Evolutionary conservation across 2,113 vertebrate genomes (phyloP).

Genomic region (Prunella himalayana): DNA sequence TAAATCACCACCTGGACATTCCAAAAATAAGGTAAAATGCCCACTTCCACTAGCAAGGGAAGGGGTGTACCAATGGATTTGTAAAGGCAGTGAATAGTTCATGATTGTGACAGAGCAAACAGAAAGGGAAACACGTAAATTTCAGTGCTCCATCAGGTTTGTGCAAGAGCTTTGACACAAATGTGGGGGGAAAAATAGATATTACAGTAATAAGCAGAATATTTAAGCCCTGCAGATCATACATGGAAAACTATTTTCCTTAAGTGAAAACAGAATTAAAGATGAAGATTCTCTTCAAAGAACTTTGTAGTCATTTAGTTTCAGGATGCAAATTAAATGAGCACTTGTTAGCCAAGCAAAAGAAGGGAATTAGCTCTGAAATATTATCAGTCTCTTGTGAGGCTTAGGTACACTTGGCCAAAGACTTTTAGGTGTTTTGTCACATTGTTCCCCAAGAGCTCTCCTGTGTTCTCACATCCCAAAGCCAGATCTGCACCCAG

Average conservation of each 20-base stretch:
- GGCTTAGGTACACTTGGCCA: background rate
- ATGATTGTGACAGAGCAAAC: background rate
- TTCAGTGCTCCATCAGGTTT: background rate
- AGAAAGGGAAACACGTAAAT: background rate
- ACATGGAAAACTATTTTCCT: constrained; percentile 5
- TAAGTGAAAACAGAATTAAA: background rate
- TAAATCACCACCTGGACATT: background rate
- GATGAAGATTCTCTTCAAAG: background rate
- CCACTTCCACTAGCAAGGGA: background rate
- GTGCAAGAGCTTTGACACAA: constrained; percentile 1
- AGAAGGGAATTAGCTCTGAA: background rate
- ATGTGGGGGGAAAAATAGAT: background rate
- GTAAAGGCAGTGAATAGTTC: background rate
- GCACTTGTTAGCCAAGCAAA: background rate
- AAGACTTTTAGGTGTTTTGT: background rate
- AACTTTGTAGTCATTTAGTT: background rate
- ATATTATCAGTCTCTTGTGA: background rate
- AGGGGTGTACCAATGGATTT: background rate
- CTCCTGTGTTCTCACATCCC: background rate
- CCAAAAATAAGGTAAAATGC: background rate
- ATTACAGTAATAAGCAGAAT: background rate
- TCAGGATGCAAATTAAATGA: constrained; percentile 13
- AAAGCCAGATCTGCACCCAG: background rate
- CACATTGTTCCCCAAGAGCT: background rate
- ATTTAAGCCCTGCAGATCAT: background rate